Evolutionary conservation across 1,140 invertebrate species (phyloP).

Genomic region (Ganaspis sp.): DNA sequence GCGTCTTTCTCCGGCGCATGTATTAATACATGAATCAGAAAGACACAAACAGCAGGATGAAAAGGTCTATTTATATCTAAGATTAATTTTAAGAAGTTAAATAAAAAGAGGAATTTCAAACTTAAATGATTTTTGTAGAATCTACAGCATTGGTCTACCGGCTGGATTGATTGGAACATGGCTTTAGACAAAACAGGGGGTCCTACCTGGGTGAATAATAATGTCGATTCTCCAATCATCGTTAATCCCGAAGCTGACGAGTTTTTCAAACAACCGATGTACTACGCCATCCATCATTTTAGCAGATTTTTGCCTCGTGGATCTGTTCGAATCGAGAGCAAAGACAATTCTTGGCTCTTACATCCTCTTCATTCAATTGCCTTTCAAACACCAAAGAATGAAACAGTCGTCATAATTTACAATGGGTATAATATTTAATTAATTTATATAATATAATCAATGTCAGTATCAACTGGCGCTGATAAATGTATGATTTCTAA

Average conservation of each 20-base stretch:
- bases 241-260: not conserved
- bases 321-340: not conserved
- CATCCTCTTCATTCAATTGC: not conserved
- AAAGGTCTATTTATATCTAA: no score
- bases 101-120: no score
- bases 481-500: no score
- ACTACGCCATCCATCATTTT: not conserved
- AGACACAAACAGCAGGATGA: no score
- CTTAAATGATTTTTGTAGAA: not conserved
- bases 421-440: not conserved
- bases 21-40: no score
- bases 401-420: not conserved
- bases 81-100: no score
- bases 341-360: not conserved
- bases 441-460: no score
- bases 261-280: not conserved
- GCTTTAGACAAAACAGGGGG: not conserved
- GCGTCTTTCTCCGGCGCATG: no score
- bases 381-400: not conserved
- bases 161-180: constrained; percentile 18
- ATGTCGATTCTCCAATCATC: not conserved
- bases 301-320: not conserved
- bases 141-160: not conserved
- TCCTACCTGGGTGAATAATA: not conserved
- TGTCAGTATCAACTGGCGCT: no score